Conservation (phyloP, 2,113 vertebrate species). For the Lepidothrix coronata region DNA sequence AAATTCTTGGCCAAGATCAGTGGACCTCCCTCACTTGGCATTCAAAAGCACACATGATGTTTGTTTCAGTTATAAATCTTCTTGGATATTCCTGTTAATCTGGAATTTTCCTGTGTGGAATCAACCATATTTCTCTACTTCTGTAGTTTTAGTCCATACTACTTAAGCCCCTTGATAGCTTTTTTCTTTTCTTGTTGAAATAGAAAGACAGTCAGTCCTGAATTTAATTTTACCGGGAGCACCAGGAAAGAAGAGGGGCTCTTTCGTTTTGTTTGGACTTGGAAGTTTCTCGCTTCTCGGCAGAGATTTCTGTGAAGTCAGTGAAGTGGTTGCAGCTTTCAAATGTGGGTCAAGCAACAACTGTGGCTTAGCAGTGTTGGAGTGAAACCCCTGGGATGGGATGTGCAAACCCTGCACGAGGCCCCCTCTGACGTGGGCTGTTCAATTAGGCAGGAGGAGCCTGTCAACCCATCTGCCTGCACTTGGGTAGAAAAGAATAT, state of each 20-base stretch:
- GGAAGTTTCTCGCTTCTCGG: background rate
- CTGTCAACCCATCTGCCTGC: background rate
- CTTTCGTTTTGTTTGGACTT: background rate
- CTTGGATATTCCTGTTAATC: background rate
- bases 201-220: background rate
- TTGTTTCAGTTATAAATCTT: background rate
- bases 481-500: background rate
- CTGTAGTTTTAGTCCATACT: background rate
- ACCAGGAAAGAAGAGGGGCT: background rate
- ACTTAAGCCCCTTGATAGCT: background rate
- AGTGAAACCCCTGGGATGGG: background rate
- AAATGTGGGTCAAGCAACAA: background rate
- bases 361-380: background rate
- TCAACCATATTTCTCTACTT: background rate
- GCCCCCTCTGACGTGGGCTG: rapidly evolving
- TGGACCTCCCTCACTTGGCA: background rate
- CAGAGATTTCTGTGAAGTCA: background rate
- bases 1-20: background rate
- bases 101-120: background rate
- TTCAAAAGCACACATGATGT: background rate
- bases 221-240: background rate
- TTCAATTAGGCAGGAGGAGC: background rate
- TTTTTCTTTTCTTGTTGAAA: background rate
- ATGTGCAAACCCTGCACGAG: background rate
- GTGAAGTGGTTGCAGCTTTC: background rate